Base-by-base conservation (phyloP, 2,888 invertebrate genomes). In the Philereme transversata region DNA sequence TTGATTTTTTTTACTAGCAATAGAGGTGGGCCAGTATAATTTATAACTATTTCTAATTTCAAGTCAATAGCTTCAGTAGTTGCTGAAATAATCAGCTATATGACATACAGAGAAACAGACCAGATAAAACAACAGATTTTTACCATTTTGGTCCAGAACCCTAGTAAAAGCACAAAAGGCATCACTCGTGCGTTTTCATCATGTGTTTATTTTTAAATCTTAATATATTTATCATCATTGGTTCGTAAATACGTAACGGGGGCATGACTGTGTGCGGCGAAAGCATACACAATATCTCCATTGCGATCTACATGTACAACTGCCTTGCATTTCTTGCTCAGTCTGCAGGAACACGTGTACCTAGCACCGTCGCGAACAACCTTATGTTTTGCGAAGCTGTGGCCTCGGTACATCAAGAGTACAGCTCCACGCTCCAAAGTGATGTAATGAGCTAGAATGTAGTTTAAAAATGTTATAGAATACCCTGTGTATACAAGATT, bases 321-420 rank as follows among this genome's bases (percentile, higher is more conserved):
- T 4, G 72, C 72, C 41, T 64, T 69, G 41, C 72, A 74, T 0
- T 49, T 38, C 10, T 53, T 51, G 46, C 46, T 51, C 36, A 22
- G 22, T 10, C 4, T 4, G 47, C 43, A 47, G 1, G 60, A 60
- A 43, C 60, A 60, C n/a, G 9, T 54, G 46, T 60, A 60, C n/a
- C 33, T 35, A 11, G 8, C 10, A 7, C 62, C 58, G 3, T 53
- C 49, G 22, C 52, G 38, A n/a, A 22, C 22, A 22, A 22, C 3
- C 22, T 22, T 22, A 22, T 22, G 22, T 22, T 46, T 56, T 41
- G 48, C 49, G 9, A 57, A 64, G 2, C 52, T 34, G 35, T 61
- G 43, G 22, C 56, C 56, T 4, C 51, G 35, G 52, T 61, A 61
- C 46, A 61, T 43, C 1, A 64, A 11, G 43, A 60, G 49, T n/a